phyloP scores from a whole-genome alignment of 2,797 vertebrate species.

The Fratercula arctica region DNA sequence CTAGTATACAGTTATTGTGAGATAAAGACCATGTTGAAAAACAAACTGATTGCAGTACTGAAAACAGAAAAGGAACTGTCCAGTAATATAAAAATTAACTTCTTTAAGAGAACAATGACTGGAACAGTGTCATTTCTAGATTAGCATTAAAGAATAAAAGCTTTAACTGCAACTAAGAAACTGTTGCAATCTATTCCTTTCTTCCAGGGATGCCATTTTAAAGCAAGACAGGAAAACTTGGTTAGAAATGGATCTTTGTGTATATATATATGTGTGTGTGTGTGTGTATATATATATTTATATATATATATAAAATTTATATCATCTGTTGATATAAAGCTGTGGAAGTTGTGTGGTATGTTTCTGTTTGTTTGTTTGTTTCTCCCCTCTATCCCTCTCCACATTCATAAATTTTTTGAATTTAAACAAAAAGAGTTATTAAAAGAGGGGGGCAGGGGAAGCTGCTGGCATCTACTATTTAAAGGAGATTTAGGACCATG shows the following conservation, averaged over 20 bases:
- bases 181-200: neutral
- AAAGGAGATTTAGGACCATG: neutral
- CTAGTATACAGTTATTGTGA: slow-evolving; percentile 12
- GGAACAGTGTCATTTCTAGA: neutral
- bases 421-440: neutral
- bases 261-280: too few species aligned
- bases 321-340: neutral
- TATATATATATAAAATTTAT: neutral
- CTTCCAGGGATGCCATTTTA: neutral
- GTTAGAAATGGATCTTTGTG: neutral
- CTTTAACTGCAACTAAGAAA: neutral
- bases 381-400: neutral
- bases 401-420: neutral
- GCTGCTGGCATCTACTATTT: neutral
- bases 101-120: slow-evolving; percentile 26
- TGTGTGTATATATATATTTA: accelerated
- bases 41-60: slow-evolving; percentile 14
- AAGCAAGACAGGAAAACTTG: neutral
- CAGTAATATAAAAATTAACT: slow-evolving; percentile 13
- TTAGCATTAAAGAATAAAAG: neutral
- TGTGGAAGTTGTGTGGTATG: neutral
- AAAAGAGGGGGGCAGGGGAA: neutral
- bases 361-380: neutral
- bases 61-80: slow-evolving; percentile 30
- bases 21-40: slow-evolving; percentile 54